Percentiles rank a stretch among this genome's conserved stretches.
Evolutionary conservation across 2,888 invertebrate species (phyloP).

Genomic region (Agrotis clavis): DNA sequence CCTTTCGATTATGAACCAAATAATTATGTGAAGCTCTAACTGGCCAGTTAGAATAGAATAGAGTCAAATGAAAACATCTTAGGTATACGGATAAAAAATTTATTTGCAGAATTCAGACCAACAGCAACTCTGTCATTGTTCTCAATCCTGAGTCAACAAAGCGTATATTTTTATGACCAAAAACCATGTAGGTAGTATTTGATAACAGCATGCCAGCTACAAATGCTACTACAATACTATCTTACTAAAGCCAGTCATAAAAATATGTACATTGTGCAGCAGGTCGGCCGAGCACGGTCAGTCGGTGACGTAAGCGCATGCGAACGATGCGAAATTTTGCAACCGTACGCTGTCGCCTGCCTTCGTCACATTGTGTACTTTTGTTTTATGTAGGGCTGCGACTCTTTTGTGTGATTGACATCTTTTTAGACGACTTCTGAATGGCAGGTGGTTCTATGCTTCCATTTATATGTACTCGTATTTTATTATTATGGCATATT

Average conservation of each 20-base stretch:
- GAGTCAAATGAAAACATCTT: too few relatives aligned
- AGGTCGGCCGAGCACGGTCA: constrained; percentile 48
- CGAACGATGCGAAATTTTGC: constrained; percentile 58
- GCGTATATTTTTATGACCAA: background rate
- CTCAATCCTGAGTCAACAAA: background rate
- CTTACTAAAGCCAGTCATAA: constrained; percentile 29
- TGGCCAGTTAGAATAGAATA: background rate
- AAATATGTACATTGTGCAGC: constrained; percentile 50
- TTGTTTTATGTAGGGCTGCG: constrained; percentile 41
- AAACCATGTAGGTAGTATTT: background rate
- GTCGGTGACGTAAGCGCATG: constrained; percentile 47
- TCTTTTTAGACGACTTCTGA: background rate
- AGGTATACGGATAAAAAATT: too few relatives aligned
- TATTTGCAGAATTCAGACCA: background rate
- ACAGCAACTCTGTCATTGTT: background rate
- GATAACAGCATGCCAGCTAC: background rate
- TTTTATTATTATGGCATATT: too few relatives aligned
- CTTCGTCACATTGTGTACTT: constrained; percentile 18
- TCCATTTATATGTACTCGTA: too few relatives aligned
- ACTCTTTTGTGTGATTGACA: background rate
- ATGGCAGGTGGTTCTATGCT: too few relatives aligned
- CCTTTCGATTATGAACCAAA: too few relatives aligned
- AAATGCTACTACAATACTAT: constrained; percentile 19
- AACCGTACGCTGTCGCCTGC: constrained; percentile 42
- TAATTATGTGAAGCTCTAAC: too few relatives aligned